Percentiles rank a stretch among this genome's conserved stretches.
Evolutionary conservation across 2,888 invertebrate genomes (phyloP).

Genomic region (Diarsia dahlii): DNA sequence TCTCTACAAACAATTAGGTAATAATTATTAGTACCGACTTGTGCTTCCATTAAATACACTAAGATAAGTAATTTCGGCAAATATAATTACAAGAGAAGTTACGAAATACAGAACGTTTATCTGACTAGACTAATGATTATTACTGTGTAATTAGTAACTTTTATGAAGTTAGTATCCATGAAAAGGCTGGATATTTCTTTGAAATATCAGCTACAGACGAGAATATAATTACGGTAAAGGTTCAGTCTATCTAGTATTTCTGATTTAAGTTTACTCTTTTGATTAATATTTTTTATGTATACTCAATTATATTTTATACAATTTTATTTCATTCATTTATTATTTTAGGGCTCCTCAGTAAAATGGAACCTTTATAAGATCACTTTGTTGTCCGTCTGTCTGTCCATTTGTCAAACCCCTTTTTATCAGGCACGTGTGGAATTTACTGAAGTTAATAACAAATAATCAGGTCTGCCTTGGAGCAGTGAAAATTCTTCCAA

Average conservation of each 20-base stretch:
- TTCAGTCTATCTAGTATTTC: neutral
- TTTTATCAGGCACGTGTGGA: no score
- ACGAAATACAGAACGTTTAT: slow-evolving; percentile 26
- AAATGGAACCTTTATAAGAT: no score
- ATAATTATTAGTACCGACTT: neutral
- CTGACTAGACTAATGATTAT: slow-evolving; percentile 29
- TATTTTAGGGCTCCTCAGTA: no score
- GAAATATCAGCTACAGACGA: neutral
- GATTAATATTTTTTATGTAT: neutral
- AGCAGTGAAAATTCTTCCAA: no score
- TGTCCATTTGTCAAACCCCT: no score
- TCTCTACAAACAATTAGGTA: neutral
- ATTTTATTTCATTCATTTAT: no score
- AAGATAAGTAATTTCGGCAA: slow-evolving; percentile 22
- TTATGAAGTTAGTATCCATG: neutral
- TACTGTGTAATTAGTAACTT: slow-evolving; percentile 17
- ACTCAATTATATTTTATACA: neutral
- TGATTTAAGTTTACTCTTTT: neutral
- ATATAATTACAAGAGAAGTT: slow-evolving; percentile 17
- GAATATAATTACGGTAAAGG: neutral
- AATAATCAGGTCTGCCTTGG: no score
- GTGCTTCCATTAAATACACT: neutral
- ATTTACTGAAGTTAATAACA: no score
- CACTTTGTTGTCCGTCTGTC: no score
- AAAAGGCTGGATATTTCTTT: neutral